Conservation (phyloP, 2,113 vertebrate genomes). For the Sorex araneus region DNA sequence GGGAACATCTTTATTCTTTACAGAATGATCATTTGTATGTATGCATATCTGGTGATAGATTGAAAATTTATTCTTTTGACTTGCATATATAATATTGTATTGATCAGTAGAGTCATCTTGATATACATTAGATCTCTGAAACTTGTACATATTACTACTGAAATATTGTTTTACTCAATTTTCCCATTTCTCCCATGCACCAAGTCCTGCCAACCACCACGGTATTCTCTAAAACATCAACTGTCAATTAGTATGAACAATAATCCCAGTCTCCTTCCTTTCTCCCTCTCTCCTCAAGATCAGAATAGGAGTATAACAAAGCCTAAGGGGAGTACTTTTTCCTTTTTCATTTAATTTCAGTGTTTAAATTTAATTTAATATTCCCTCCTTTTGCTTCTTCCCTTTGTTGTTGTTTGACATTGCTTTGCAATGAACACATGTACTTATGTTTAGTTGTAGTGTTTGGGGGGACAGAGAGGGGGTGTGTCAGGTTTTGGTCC, state of each 20-base stretch:
- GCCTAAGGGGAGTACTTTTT: background rate
- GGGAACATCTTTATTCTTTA: background rate
- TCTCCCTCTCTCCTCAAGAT: background rate
- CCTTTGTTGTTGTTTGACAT: too few species aligned
- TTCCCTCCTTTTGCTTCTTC: too few species aligned
- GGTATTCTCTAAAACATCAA: background rate
- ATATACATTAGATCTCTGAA: background rate
- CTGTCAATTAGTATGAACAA: background rate
- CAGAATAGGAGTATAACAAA: slow-evolving; percentile 28
- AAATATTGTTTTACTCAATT: background rate
- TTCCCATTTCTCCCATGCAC: background rate
- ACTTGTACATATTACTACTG: background rate
- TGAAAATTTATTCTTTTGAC: background rate
- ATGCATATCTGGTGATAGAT: background rate
- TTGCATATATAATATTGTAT: background rate
- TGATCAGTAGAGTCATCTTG: background rate
- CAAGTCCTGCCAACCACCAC: background rate
- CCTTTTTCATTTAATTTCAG: background rate
- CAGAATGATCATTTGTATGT: background rate
- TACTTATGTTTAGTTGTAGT: too few species aligned
- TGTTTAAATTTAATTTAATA: too few species aligned
- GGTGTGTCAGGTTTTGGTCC: too few species aligned
- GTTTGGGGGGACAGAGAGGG: too few species aligned
- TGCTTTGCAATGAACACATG: too few species aligned
- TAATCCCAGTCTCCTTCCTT: background rate